Conservation (phyloP, 2,113 vertebrate genomes). For the Cyanoderma ruficeps region DNA sequence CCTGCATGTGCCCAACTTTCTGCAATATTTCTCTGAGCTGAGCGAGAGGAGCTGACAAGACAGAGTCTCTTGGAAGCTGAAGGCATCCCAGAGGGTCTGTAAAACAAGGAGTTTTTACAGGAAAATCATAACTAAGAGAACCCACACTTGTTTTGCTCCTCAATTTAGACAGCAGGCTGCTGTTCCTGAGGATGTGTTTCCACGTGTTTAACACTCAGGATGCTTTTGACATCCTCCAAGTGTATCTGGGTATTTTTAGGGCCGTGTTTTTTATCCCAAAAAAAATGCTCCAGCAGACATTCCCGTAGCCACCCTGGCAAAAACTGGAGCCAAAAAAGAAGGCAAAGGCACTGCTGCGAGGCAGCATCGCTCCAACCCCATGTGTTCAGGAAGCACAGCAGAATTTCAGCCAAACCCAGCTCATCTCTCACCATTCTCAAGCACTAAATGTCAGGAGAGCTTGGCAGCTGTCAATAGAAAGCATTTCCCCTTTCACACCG, state of each 20-base stretch:
- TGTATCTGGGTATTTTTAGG: neutral
- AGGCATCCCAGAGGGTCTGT: neutral
- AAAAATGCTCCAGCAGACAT: neutral
- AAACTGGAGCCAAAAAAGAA: neutral
- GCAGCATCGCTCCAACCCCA: neutral
- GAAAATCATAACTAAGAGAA: neutral
- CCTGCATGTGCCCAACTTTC: neutral
- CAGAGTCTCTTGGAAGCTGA: neutral
- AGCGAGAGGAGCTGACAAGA: neutral
- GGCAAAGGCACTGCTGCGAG: neutral
- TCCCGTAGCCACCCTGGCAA: neutral
- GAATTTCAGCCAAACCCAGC: neutral
- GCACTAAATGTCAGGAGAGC: neutral
- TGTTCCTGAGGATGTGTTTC: neutral
- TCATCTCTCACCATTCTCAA: neutral
- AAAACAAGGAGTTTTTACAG: neutral
- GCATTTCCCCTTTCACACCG: neutral
- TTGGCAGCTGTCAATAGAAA: neutral
- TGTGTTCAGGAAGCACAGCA: neutral
- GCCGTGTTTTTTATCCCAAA: fast-evolving
- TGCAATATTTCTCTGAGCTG: neutral
- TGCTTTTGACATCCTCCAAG: neutral
- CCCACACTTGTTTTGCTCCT: neutral
- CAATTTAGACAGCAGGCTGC: neutral
- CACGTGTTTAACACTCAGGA: neutral